A percentile compares a stretch with the other conserved stretches of the same genome.
These are phyloP conservation scores for Phrynosoma platyrhinos DNA, from an alignment of 2,113 vertebrate genomes.

Conservation along the genomic window DNA sequence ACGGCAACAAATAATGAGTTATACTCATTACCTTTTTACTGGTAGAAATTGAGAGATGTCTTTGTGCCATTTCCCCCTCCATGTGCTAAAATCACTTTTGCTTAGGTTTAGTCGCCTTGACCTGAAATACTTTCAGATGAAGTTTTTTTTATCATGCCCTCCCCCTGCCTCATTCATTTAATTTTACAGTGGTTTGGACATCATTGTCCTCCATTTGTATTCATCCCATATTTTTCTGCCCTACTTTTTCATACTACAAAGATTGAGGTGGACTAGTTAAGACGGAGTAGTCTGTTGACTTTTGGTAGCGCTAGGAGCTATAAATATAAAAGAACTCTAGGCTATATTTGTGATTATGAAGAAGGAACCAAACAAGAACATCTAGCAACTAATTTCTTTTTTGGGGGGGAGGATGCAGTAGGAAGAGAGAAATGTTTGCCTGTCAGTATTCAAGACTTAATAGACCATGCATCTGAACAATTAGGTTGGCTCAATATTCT, in stretches of 20 bases:
- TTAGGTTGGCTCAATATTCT: not conserved
- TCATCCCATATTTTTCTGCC: not conserved
- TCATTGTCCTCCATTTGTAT: not conserved
- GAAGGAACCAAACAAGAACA: not conserved
- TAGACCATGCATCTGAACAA: not conserved
- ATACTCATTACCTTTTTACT: not conserved
- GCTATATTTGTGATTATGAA: not conserved
- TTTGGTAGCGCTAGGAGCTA: not conserved
- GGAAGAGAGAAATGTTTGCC: not conserved
- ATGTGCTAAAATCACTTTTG: no score
- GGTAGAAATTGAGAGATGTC: no score
- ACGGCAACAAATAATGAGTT: not conserved
- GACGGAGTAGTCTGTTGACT: not conserved
- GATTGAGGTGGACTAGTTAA: not conserved
- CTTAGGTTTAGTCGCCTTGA: no score
- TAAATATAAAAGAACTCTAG: not conserved
- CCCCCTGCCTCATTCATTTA: not conserved
- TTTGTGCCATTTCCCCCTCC: no score
- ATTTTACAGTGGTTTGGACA: not conserved
- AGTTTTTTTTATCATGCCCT: not conserved
- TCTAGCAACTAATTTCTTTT: not conserved
- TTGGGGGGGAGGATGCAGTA: no score
- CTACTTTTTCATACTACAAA: not conserved
- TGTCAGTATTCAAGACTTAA: not conserved
- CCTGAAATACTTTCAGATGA: no score